Conservation (phyloP, 2,888 invertebrate species). For the Arrhopalites spinosus region DNA sequence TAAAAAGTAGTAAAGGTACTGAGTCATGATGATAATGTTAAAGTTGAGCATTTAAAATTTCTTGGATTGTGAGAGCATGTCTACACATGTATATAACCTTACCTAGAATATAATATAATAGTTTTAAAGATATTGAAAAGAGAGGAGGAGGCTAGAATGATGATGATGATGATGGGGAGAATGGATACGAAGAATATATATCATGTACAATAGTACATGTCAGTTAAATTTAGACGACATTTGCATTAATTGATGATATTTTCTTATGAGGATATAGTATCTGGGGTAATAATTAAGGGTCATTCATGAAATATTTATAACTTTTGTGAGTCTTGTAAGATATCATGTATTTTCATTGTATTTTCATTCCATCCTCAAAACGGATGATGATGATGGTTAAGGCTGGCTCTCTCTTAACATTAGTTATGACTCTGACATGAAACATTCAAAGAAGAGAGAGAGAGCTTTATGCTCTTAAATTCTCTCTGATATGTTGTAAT, state of each 20-base stretch:
- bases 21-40: no score
- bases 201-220: conserved; percentile 7
- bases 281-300: conserved; percentile 56
- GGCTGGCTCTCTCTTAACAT: neutral
- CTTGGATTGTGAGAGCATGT: neutral
- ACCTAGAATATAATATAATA: neutral
- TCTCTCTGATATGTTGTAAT: neutral
- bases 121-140: neutral
- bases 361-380: neutral
- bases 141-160: neutral
- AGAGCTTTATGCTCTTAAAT: conserved; percentile 5
- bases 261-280: conserved; percentile 40
- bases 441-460: neutral
- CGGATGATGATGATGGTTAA: neutral
- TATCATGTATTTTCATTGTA: conserved; percentile 16
- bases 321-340: conserved; percentile 16
- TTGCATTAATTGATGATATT: conserved; percentile 53
- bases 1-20: neutral
- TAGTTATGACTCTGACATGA: neutral
- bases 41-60: neutral
- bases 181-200: conserved; percentile 15
- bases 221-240: conserved; percentile 52
- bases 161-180: conserved; percentile 6
- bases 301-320: conserved; percentile 57
- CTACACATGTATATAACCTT: neutral